Evolutionary conservation across 1,140 invertebrate species (phyloP), one percentile per base, ranked within the genome.

Genomic region (Neotoxoptera formosana): DNA sequence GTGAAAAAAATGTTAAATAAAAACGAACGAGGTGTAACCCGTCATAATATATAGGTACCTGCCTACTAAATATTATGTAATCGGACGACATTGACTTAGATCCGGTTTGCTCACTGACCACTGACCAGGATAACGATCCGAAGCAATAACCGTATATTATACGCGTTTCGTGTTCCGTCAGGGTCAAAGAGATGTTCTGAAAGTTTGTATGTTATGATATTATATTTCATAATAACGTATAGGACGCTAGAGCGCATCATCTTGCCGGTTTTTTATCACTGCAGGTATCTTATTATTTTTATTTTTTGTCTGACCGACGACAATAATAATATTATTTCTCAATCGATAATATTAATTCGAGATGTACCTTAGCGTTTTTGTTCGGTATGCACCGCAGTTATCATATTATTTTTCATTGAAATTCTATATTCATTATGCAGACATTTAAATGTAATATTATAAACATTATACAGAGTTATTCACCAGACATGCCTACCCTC

Each of bases 51-150:
- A n/a, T n/a, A n/a, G n/a, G n/a, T n/a, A n/a, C n/a, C n/a, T 21
- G 36, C 14, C 51, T 21, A 53, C 30, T n/a, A 14, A 48, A 41
- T n/a, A n/a, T 90, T 36, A 90, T 56, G 34, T 90, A 90, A 90
- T 56, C 21, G 51, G 25, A 56, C 88, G 88, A 90, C 88, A 90
- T 90, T 90, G 88, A 56, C 48, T 53, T 51, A 90, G 88, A 90
- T 90, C 86, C 86, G 86, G 86, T 88, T 88, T 88, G 86, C 47
- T 88, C 9, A 7, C 7, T 36, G 86, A 88, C 25, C 9, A 7
- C 7, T 36, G 86, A 88, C 25, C 86, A 47, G 47, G 45, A 88
- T 88, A n/a, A 88, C 17, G 2, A 48, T 86, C 60, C 4, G n/a
- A 76, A n/a, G 60, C 60, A 76, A 76, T 76, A 6, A 34, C 60